These are phyloP conservation scores for Linnaemya vulpina DNA, from an alignment of 2,888 invertebrate genomes.

Conservation along the genomic window DNA sequence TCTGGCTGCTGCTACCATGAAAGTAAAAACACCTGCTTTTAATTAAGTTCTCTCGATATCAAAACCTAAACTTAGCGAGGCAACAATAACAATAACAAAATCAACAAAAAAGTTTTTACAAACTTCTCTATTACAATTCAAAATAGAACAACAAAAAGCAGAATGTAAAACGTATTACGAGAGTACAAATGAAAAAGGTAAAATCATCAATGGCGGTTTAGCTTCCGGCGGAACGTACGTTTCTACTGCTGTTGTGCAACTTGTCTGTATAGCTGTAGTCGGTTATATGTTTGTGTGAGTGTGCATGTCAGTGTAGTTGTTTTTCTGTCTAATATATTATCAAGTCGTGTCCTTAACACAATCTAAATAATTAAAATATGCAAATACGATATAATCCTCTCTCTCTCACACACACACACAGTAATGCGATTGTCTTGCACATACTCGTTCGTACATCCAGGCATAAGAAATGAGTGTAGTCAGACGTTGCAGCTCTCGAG, in stretches of 20 bases:
- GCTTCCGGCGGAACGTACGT: constrained; percentile 65
- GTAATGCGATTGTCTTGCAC: background rate
- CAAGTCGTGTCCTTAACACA: constrained; percentile 72
- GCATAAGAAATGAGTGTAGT: constrained; percentile 6
- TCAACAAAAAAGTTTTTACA: constrained; percentile 32
- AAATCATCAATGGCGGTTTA: constrained; percentile 51
- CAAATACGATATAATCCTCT: constrained; percentile 80
- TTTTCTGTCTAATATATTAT: constrained; percentile 58
- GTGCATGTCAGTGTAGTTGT: background rate
- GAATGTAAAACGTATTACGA: background rate
- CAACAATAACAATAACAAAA: constrained; percentile 43
- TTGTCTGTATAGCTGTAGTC: constrained; percentile 24
- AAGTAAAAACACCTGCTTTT: constrained; percentile 68
- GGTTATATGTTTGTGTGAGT: no score
- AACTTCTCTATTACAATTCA: constrained; percentile 47
- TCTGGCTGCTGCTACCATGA: constrained; percentile 15
- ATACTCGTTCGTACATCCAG: background rate
- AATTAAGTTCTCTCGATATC: constrained; percentile 68
- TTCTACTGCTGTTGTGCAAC: constrained; percentile 29
- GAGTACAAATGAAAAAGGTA: constrained; percentile 32
- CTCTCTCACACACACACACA: constrained; percentile 54
- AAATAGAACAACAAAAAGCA: constrained; percentile 29
- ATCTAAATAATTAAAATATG: constrained; percentile 82
- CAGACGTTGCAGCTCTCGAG: background rate
- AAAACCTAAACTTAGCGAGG: constrained; percentile 39